Percentiles rank a stretch among this genome's conserved stretches.
phyloP scores from a whole-genome alignment of 2,113 vertebrate species.

The Cryptomyrus ogoouensis region DNA sequence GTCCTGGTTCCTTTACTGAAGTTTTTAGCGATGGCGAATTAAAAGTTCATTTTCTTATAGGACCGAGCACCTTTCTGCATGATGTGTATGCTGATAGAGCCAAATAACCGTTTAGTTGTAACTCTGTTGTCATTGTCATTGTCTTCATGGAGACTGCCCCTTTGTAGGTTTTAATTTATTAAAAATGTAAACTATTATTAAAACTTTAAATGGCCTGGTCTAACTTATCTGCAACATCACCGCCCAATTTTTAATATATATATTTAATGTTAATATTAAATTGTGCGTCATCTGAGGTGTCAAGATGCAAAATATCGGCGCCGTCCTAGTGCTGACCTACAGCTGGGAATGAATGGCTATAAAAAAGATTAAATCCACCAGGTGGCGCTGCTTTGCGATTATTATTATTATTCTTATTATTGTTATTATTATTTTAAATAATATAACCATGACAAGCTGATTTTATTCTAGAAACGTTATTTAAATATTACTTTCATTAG shows the following conservation, averaged over 20 bases:
- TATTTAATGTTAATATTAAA: neutral
- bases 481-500: neutral
- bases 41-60: neutral
- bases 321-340: neutral
- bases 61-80: neutral
- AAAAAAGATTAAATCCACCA: neutral
- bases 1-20: neutral
- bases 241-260: neutral
- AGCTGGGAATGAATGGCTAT: neutral
- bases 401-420: neutral
- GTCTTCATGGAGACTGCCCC: neutral
- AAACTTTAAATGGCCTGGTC: neutral
- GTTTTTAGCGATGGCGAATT: neutral
- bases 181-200: neutral
- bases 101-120: neutral
- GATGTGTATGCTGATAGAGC: neutral
- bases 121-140: conserved; percentile 1
- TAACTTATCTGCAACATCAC: neutral
- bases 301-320: neutral
- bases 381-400: neutral
- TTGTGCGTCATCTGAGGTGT: neutral
- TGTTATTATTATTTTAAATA: neutral
- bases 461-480: neutral
- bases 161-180: neutral
- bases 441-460: neutral